These are phyloP conservation scores for Dryocosmus kuriphilus DNA, from an alignment of 2,888 invertebrate species.

Conservation along the genomic window DNA sequence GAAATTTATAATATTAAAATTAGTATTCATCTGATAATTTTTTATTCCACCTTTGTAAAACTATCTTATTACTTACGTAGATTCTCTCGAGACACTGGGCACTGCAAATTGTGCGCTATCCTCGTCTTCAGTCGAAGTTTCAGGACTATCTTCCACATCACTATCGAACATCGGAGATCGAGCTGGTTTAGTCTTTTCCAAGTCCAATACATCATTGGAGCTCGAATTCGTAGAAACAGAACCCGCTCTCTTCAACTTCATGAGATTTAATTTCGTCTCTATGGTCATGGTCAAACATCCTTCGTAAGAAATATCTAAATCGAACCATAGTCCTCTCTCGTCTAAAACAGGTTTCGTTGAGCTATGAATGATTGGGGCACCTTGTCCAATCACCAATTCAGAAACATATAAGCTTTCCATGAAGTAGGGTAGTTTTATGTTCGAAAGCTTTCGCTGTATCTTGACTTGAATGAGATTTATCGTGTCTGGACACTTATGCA, in stretches of 20 bases:
- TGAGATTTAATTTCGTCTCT: slow-evolving; percentile 92
- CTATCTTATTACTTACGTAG: slow-evolving; percentile 60
- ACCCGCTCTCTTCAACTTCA: slow-evolving; percentile 80
- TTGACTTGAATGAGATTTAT: slow-evolving; percentile 85
- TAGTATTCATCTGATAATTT: background rate
- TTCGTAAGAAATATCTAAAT: slow-evolving; percentile 89
- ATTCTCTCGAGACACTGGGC: slow-evolving; percentile 66
- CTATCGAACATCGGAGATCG: slow-evolving; percentile 85
- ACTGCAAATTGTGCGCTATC: slow-evolving; percentile 72
- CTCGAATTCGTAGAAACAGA: slow-evolving; percentile 61
- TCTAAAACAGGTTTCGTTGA: slow-evolving; percentile 85
- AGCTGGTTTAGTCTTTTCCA: slow-evolving; percentile 64
- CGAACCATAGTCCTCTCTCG: slow-evolving; percentile 92
- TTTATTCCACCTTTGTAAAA: slow-evolving; percentile 18
- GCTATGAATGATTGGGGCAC: slow-evolving; percentile 83
- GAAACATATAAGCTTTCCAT: slow-evolving; percentile 90
- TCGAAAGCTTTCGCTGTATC: slow-evolving; percentile 91
- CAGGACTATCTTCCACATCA: slow-evolving; percentile 88
- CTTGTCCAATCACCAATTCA: slow-evolving; percentile 85
- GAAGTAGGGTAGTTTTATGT: slow-evolving; percentile 93
- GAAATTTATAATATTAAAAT: slow-evolving; percentile 13
- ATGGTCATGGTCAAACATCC: slow-evolving; percentile 90
- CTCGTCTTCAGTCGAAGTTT: slow-evolving; percentile 88
- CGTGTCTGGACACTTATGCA: slow-evolving; percentile 86
- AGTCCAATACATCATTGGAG: slow-evolving; percentile 57